Evolutionary conservation across 2,888 invertebrate species (phyloP).

Genomic region (Ormyrus labotus): DNA sequence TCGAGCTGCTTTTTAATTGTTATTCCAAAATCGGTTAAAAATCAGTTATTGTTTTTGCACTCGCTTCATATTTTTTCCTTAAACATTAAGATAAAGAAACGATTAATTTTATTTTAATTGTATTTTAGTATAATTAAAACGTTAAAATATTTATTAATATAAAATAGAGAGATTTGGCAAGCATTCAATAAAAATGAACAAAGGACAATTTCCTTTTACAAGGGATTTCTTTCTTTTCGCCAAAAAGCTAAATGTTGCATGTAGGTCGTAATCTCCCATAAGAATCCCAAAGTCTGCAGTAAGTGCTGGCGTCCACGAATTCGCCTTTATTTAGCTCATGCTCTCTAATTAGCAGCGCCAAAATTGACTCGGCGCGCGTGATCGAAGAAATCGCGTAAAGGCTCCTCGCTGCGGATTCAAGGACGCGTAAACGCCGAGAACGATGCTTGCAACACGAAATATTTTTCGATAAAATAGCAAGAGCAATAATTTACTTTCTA

Average conservation of each 20-base stretch:
- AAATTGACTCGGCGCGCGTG: conserved; percentile 14
- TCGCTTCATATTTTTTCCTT: no score
- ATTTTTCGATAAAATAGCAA: no score
- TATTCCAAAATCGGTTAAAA: no score
- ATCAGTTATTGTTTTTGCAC: neutral
- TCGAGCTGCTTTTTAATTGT: no score
- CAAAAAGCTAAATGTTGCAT: neutral
- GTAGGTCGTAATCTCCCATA: neutral
- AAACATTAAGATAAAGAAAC: no score
- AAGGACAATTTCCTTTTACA: no score
- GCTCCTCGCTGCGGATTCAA: neutral
- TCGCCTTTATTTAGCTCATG: conserved; percentile 7
- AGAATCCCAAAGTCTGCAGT: neutral
- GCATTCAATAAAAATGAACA: no score
- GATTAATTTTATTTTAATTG: neutral
- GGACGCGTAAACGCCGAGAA: neutral
- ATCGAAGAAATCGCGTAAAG: conserved; percentile 15
- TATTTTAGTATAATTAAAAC: neutral
- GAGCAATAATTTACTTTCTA: no score
- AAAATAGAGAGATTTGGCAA: no score
- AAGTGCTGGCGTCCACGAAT: neutral
- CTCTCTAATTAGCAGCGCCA: conserved; percentile 21
- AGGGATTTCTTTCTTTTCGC: neutral
- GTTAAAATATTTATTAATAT: no score
- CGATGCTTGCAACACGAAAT: no score